A percentile compares a stretch with the other conserved stretches of the same genome.
phyloP scores from a whole-genome alignment of 1,140 invertebrate species.

The Macrobrachium rosenbergii region DNA sequence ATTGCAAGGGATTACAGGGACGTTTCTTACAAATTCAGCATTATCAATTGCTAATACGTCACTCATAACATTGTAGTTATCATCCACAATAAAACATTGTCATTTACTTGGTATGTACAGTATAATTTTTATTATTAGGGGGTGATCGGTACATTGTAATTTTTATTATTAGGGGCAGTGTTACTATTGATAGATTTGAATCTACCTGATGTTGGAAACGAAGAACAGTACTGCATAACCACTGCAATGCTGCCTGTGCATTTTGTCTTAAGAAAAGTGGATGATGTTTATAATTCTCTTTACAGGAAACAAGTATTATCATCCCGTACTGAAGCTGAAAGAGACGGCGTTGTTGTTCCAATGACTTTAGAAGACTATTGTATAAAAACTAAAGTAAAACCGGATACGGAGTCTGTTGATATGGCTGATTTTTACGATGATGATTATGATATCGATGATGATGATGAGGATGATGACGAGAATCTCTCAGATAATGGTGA shows the following conservation, averaged over 20 bases:
- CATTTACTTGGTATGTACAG: not conserved
- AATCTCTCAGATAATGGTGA: constrained; percentile 68
- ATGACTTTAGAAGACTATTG: constrained; percentile 98
- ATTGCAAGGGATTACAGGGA: too few species aligned
- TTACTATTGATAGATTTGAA: too few species aligned
- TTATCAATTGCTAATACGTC: too few species aligned
- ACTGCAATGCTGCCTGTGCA: not conserved
- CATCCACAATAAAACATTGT: too few species aligned
- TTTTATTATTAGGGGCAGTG: too few species aligned
- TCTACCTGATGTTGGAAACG: too few species aligned
- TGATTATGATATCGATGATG: constrained; percentile 81
- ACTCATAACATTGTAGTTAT: too few species aligned
- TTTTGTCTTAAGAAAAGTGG: not conserved
- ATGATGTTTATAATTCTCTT: constrained; percentile 11
- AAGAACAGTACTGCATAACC: not conserved
- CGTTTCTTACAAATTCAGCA: too few species aligned
- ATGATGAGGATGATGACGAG: constrained; percentile 74
- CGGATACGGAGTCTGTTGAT: constrained; percentile 81
- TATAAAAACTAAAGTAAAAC: constrained; percentile 88
- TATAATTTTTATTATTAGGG: constrained; percentile 9
- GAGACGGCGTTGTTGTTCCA: constrained; percentile 96
- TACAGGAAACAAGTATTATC: constrained; percentile 94
- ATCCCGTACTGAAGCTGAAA: constrained; percentile 93
- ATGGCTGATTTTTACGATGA: constrained; percentile 95
- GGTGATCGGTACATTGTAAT: too few species aligned